Evolutionary conservation across 2,113 vertebrate species (phyloP), one percentile per base, ranked within the genome.

Genomic region (Lucifuga dentata): DNA sequence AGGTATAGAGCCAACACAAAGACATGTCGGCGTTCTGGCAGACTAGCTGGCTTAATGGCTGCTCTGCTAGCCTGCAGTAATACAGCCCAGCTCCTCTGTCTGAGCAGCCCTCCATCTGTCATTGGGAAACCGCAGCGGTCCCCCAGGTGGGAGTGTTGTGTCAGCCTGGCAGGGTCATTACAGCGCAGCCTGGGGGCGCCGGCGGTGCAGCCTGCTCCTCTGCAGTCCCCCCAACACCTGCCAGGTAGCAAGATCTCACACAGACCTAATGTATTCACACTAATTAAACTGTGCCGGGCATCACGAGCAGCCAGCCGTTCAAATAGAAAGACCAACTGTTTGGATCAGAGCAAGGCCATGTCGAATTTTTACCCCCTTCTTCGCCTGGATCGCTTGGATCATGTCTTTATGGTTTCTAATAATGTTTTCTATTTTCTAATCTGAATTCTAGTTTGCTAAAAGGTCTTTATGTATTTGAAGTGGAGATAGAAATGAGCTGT

Each of bases 261-360:
- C 88, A 84, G 86, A 80, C 79, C 80, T 91, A 92, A 93, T 92
- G 91, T 87, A 91, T 92, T 92, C 92, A 85, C 85, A 84, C 90
- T 92, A 91, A 93, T 92, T 92, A 92, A 89, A 92, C 72, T 62
- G 83, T 62, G 88, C 91, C 89, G 88, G 84, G 84, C 84, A 73
- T 82, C 72, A 73, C 85, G 76, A 83, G 86, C 81, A 52, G 81
- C 82, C 80, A 67, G 85, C 89, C 82, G 82, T 80, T 86, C 76
- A 85, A 86, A 85, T 66, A 83, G 88, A 88, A 78, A 68, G 70
- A 78, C 77, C 84, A 84, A 89, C 74, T 88, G 88, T 87, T 89
- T 83, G 84, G 64, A 78, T 76, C 73, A 68, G 41, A 79, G 58
- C 62, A 73, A 21, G 52, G 69, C 72, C 76, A 73, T 77, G 85